Conservation (phyloP, 2,113 vertebrate genomes). For the Melospiza melodia region DNA sequence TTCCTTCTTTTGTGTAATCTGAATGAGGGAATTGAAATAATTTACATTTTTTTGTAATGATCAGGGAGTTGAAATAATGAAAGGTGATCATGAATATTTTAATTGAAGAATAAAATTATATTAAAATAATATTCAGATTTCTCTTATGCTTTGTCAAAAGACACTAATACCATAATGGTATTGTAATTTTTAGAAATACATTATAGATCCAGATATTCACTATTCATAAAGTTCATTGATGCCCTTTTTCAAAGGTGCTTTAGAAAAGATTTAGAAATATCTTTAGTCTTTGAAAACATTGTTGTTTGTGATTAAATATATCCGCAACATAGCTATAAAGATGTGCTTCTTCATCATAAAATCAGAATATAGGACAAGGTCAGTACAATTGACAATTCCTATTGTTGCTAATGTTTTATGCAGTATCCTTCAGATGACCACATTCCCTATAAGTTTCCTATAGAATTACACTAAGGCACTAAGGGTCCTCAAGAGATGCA, state of each 20-base stretch:
- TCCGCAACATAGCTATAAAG: background rate
- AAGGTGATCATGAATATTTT: slow-evolving; percentile 55
- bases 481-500: background rate
- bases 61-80: slow-evolving; percentile 54
- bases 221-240: background rate
- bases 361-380: background rate
- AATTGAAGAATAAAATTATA: slow-evolving; percentile 43
- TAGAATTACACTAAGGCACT: background rate
- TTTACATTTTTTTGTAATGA: slow-evolving; percentile 51
- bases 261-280: background rate
- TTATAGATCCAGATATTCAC: slow-evolving; percentile 3
- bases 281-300: background rate
- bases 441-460: background rate
- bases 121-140: slow-evolving; percentile 21
- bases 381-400: background rate
- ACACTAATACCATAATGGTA: background rate
- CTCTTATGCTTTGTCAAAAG: slow-evolving; percentile 17
- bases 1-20: background rate
- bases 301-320: background rate
- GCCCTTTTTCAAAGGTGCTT: background rate
- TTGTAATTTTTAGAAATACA: slow-evolving; percentile 16
- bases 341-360: background rate
- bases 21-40: slow-evolving; percentile 51
- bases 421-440: background rate
- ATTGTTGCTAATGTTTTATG: background rate